Evolutionary conservation across 2,888 invertebrate genomes (phyloP).

Genomic region (Agrilus biguttatus): DNA sequence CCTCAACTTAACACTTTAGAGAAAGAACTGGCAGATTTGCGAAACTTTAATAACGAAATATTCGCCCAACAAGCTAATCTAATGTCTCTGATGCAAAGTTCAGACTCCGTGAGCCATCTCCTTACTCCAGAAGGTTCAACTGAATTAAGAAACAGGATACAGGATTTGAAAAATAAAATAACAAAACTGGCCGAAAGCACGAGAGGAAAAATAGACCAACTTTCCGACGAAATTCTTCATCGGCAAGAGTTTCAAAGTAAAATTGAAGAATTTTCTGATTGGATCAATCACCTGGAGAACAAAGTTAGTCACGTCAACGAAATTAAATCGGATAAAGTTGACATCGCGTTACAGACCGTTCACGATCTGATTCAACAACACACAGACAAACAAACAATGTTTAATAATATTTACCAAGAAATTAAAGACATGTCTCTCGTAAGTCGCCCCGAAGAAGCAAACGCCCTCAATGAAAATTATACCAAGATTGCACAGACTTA

Average conservation of each 20-base stretch:
- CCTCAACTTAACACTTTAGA: slow-evolving; percentile 64
- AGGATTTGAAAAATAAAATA: slow-evolving; percentile 59
- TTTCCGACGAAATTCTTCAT: slow-evolving; percentile 68
- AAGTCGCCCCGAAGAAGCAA: slow-evolving; percentile 60
- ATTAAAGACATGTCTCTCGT: slow-evolving; percentile 59
- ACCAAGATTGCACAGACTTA: slow-evolving; percentile 62
- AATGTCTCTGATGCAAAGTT: slow-evolving; percentile 62
- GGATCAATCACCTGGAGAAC: slow-evolving; percentile 59
- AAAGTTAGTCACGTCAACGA: slow-evolving; percentile 67
- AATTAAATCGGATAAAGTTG: slow-evolving; percentile 68
- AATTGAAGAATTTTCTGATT: slow-evolving; percentile 62
- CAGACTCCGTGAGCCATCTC: slow-evolving; percentile 64
- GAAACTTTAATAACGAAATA: slow-evolving; percentile 72
- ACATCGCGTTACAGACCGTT: slow-evolving; percentile 60
- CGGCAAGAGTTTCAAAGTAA: slow-evolving; percentile 74
- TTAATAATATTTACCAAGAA: slow-evolving; percentile 67
- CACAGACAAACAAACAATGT: slow-evolving; percentile 64
- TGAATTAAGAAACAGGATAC: slow-evolving; percentile 54
- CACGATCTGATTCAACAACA: slow-evolving; percentile 74
- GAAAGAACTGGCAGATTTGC: slow-evolving; percentile 58
- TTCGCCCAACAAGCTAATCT: slow-evolving; percentile 74
- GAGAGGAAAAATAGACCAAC: slow-evolving; percentile 58
- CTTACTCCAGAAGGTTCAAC: slow-evolving; percentile 65
- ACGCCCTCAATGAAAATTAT: slow-evolving; percentile 59
- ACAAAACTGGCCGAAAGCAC: slow-evolving; percentile 63